Percentiles rank a stretch among this genome's conserved stretches.
These are phyloP conservation scores for Ailurus styani DNA, from an alignment of 2,113 vertebrate species.

Conservation along the genomic window DNA sequence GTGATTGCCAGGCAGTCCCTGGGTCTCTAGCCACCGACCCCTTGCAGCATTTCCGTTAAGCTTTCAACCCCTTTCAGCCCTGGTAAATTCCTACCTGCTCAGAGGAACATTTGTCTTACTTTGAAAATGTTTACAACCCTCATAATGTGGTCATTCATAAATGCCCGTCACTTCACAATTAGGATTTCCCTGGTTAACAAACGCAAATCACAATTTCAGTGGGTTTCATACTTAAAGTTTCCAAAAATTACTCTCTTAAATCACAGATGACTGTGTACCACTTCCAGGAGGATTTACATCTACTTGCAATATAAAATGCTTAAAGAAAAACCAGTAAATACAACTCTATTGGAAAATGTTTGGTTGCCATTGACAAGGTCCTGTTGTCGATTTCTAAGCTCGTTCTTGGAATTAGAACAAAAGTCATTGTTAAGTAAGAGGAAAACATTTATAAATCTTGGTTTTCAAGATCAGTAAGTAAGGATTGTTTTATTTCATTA, in stretches of 20 bases:
- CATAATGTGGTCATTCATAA: neutral
- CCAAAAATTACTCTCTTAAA: neutral
- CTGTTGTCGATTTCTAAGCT: neutral
- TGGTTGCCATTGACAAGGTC: neutral
- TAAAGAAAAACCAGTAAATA: neutral
- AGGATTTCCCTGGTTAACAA: neutral
- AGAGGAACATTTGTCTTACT: neutral
- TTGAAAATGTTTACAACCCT: neutral
- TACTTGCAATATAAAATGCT: neutral
- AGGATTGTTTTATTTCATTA: conserved; percentile 32
- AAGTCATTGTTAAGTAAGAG: neutral
- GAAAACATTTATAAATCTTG: neutral
- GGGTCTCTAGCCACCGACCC: neutral
- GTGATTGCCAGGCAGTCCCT: neutral
- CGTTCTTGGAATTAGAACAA: neutral
- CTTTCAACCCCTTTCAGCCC: neutral
- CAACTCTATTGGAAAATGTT: neutral
- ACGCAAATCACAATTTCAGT: neutral
- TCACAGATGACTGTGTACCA: neutral
- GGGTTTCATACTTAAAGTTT: neutral
- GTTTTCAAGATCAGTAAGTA: neutral
- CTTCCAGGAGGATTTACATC: neutral
- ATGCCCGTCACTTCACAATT: neutral
- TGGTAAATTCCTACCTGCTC: neutral
- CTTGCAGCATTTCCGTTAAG: neutral